Conservation (phyloP, 2,888 invertebrate species). For the Polymixis flavicincta region DNA sequence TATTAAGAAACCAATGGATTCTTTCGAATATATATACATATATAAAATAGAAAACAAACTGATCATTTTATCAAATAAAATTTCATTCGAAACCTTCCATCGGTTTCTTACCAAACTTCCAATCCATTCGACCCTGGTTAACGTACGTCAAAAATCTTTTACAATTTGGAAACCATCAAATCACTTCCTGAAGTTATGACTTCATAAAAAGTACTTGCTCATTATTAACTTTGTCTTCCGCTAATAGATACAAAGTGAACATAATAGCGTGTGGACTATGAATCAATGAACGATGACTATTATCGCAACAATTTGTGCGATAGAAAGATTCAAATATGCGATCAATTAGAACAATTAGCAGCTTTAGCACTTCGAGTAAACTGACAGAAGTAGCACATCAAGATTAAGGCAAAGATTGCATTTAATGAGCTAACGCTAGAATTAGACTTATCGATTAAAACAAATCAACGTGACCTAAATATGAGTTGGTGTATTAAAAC, state of each 20-base stretch:
- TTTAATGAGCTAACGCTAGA: not conserved
- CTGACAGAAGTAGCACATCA: not conserved
- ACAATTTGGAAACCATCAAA: not conserved
- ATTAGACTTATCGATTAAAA: not conserved
- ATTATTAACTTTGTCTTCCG: slow-evolving; percentile 24
- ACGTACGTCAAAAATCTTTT: not conserved
- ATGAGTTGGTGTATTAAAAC: not conserved
- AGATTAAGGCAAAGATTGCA: not conserved
- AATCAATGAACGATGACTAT: slow-evolving; percentile 42
- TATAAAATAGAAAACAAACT: too few species aligned
- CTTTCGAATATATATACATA: too few species aligned
- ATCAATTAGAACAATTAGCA: slow-evolving; percentile 3
- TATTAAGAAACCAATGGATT: too few species aligned
- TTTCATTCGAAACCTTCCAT: too few species aligned
- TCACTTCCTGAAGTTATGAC: slow-evolving; percentile 1
- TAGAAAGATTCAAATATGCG: slow-evolving; percentile 4
- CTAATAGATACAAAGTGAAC: slow-evolving; percentile 48
- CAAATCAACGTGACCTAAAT: not conserved
- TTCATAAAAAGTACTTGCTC: slow-evolving; percentile 31
- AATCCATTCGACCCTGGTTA: too few species aligned
- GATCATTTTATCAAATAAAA: too few species aligned
- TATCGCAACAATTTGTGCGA: slow-evolving; percentile 22
- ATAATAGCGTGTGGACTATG: slow-evolving; percentile 31
- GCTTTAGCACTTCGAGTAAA: not conserved
- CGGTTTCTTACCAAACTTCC: too few species aligned